phyloP scores from a whole-genome alignment of 37 sponge, comb jelly and placozoan species.

The Tethya wilhelma region DNA sequence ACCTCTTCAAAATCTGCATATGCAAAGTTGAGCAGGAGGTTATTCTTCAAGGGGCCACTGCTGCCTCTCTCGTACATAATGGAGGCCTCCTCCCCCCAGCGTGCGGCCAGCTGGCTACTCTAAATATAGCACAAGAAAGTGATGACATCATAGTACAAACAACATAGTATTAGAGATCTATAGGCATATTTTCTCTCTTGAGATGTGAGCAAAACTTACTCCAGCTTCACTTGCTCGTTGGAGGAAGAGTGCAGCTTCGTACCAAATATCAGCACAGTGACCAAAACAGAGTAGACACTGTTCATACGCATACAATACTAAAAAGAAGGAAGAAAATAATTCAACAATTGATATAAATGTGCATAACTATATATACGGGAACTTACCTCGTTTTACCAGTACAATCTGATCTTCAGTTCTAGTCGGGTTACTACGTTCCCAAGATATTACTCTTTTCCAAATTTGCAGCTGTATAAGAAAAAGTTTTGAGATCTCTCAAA shows the following conservation, averaged over 20 bases:
- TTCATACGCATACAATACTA: conserved; percentile 88
- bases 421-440: conserved; percentile 96
- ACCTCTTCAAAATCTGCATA: conserved; percentile 97
- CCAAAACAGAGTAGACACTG: conserved; percentile 92
- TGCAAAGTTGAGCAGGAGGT: conserved; percentile 89
- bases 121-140: too few relatives aligned
- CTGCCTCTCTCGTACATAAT: conserved; percentile 78
- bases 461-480: conserved; percentile 43
- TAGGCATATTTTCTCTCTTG: too few relatives aligned
- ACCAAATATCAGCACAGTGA: conserved; percentile 93
- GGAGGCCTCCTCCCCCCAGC: conserved; percentile 70
- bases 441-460: conserved; percentile 88
- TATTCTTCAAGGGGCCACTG: conserved; percentile 57
- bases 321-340: not conserved
- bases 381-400: conserved; percentile 86
- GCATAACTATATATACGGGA: not conserved
- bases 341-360: not conserved
- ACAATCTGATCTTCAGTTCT: conserved; percentile 71
- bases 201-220: conserved; percentile 36
- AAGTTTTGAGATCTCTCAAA: too few relatives aligned
- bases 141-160: not conserved
- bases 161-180: not conserved
- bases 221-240: conserved; percentile 71
- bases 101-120: conserved; percentile 28
- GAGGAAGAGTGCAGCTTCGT: conserved; percentile 87